phyloP scores from a whole-genome alignment of 2,797 vertebrate species.

The Sebastolobus alascanus region DNA sequence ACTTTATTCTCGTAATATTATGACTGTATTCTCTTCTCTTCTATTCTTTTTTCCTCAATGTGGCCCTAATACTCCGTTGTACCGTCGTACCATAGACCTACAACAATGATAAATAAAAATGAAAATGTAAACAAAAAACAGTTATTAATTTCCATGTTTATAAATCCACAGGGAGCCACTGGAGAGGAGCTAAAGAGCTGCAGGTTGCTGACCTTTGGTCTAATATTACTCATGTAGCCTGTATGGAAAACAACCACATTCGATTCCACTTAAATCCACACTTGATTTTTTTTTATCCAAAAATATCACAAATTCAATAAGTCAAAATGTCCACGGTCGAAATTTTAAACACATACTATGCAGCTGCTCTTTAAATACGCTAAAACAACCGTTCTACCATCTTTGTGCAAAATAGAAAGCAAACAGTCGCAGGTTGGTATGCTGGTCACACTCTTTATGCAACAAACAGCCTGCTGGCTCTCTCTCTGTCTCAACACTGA shows the following conservation, averaged over 20 bases:
- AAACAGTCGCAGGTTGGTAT: background rate
- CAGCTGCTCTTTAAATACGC: background rate
- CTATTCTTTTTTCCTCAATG: no score
- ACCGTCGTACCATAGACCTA: no score
- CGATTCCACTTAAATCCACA: background rate
- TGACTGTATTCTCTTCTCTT: no score
- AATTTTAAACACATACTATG: background rate
- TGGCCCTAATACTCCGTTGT: no score
- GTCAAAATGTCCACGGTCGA: background rate
- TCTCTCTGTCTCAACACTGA: background rate
- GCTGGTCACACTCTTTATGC: background rate
- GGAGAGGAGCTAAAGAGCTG: no score
- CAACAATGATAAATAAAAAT: no score
- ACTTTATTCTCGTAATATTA: no score
- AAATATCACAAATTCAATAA: background rate
- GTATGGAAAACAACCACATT: background rate
- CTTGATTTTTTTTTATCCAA: background rate
- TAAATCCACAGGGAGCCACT: no score
- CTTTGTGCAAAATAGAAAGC: constrained; percentile 1
- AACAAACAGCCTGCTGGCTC: background rate
- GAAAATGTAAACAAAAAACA: no score
- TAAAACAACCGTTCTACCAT: background rate
- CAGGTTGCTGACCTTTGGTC: no score
- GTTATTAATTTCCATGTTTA: no score
- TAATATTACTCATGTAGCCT: background rate